A percentile compares a stretch with the other conserved stretches of the same genome.
Conservation (phyloP, 2,113 vertebrate species). For the Thunnus thynnus region DNA sequence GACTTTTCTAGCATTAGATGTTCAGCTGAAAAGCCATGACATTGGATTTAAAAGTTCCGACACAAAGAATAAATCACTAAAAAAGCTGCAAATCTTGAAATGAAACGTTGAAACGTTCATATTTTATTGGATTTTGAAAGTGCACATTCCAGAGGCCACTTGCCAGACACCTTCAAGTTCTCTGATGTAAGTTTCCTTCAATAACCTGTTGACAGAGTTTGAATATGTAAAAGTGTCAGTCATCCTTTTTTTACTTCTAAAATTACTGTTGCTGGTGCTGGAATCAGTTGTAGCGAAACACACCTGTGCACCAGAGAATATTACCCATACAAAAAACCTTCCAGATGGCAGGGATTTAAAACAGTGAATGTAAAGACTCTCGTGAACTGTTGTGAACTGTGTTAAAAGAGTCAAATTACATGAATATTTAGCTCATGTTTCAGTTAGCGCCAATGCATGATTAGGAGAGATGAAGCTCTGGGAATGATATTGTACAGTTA, state of each 20-base stretch:
- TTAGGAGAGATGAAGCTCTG: background rate
- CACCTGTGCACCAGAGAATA: slow-evolving; percentile 21
- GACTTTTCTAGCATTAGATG: slow-evolving; percentile 13
- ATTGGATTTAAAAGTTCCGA: slow-evolving; percentile 33
- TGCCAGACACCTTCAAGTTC: background rate
- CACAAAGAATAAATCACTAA: slow-evolving; percentile 25
- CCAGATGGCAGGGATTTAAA: slow-evolving; percentile 8
- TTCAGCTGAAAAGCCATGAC: slow-evolving; percentile 22
- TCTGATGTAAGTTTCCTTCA: background rate
- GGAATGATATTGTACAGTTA: slow-evolving; percentile 2
- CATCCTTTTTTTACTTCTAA: background rate
- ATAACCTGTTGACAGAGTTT: background rate
- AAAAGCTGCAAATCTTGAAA: slow-evolving; percentile 31
- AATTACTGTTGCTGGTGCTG: background rate
- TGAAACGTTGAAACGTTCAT: slow-evolving; percentile 3
- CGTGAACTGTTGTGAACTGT: too few relatives aligned
- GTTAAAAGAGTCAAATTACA: too few relatives aligned
- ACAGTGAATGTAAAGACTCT: background rate
- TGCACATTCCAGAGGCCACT: slow-evolving; percentile 15
- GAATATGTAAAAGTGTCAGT: slow-evolving; percentile 11
- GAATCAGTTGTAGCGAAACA: slow-evolving; percentile 1
- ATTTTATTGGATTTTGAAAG: slow-evolving; percentile 6
- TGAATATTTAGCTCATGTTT: too few relatives aligned
- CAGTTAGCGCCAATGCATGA: background rate
- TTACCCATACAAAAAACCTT: background rate